Conservation (phyloP, 2,797 vertebrate species). For the Mycteria americana region DNA sequence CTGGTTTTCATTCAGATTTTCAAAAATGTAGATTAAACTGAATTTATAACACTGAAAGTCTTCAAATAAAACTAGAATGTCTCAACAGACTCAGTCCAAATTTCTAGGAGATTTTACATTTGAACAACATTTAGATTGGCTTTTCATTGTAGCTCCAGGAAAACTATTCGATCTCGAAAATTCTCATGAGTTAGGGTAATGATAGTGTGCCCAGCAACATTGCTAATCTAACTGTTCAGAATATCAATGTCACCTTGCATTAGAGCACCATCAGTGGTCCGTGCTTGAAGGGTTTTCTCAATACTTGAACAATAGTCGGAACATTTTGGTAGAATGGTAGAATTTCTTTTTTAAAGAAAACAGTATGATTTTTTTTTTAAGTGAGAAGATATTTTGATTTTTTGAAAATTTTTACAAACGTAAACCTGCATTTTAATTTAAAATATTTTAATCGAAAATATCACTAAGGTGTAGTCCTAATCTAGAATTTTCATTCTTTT, state of each 20-base stretch:
- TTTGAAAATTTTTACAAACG: neutral
- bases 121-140: slow-evolving; percentile 34
- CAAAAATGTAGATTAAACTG: neutral
- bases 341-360: neutral
- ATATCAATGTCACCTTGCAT: neutral
- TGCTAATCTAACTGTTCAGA: neutral
- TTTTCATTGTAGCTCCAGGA: slow-evolving; percentile 15
- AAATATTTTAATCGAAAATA: neutral
- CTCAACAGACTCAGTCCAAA: slow-evolving; percentile 2
- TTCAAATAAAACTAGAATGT: neutral
- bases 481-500: neutral
- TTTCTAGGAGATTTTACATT: slow-evolving; percentile 4
- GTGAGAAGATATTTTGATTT: neutral
- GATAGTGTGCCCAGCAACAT: neutral
- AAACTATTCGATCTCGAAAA: slow-evolving; percentile 4
- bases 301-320: neutral
- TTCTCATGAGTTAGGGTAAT: neutral
- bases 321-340: neutral
- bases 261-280: neutral
- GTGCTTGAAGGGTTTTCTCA: neutral
- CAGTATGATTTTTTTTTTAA: accelerated
- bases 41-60: neutral
- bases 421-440: neutral
- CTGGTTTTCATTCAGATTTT: neutral
- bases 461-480: neutral